Base-by-base conservation (phyloP, 2,113 vertebrate species). In the Garra rufa region DNA sequence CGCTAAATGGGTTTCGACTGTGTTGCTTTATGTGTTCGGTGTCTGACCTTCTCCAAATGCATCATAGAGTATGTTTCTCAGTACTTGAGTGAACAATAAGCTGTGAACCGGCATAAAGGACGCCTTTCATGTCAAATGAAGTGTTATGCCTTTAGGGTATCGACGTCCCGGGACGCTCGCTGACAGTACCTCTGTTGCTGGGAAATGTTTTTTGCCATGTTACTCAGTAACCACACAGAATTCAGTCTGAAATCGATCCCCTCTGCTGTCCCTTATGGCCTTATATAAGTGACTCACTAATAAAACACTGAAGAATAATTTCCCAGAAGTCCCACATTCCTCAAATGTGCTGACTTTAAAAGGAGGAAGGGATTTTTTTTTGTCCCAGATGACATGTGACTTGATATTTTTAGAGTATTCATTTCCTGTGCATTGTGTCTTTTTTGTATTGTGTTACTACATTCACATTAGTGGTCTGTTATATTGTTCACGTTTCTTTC, bases 121-220 rank as follows among this genome's bases (percentile, higher is more conserved):
- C 46, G 30, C 28, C 52, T 87, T 85, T 87, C 55, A 85, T 46
- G 34, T 55, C 81, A 41, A 34, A 44, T 65, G 41, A 78, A 41
- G 76, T 82, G 79, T 38, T 44, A 63, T 65, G 63, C 74, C 83
- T 82, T 52, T 43, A 82, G 86, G 83, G 74, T 73, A 73, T 44
- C 57, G 50, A 30, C 24, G 52, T 82, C 65, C 78, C 5, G 43
- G 41, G 50, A 48, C 69, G 41, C 14, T 34, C 19, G 19, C 43
- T 50, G 26, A 87, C 79, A 87, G 78, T 65, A 26, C 30, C 1
- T 52, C 73, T 85, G 81, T 85, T 87, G 86, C 85, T 81, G 65
- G 73, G 26, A 14, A 38, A 76, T 59, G 43, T 87, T 87, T 26
- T 24, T 75, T 81, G 43, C 38, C 63, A 76, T 69, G 50, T 77